Evolutionary conservation across 2,888 invertebrate genomes (phyloP), one percentile per base, ranked within the genome.

Genomic region (Eupithecia dodoneata): DNA sequence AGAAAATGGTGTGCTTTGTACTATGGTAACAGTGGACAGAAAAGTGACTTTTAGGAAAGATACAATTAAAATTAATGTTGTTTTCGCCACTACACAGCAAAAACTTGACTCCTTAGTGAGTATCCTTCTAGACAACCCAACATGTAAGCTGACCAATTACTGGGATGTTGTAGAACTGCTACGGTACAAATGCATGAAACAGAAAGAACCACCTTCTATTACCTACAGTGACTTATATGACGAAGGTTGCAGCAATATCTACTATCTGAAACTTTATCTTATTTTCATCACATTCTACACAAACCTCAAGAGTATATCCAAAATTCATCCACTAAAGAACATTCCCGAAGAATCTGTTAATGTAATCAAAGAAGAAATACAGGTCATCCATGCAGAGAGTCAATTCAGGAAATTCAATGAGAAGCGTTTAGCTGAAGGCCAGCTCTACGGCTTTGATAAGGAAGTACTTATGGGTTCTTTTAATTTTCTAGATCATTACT

Each of bases 131-230:
- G 81, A 86, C 15, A 94, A 94, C 80, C 88, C 91, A 0, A 81
- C 87, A 47, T 87, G 86, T 78, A 87, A 81, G 75, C 82, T 95
- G 4, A 89, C 88, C 2, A 63, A 89, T 49, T 83, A 89, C 72
- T 92, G 91, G 91, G 95, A 94, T 80, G 88, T 89, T 4, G 82
- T 95, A 71, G 93, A 93, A 85, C 65, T 90, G 4, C 72, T 94
- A 3, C 82, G 93, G 74, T 92, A 87, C 74, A 91, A 88, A 83
- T 83, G 86, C 6, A 84, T 89, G 49, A 94, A 93, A 83, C 76
- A 83, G 3, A 93, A 89, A 79, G 78, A 78, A 7, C 77, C 92
- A 44, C 93, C 94, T 0, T 69, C 78, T 7, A 71, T 90, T 41
- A 86, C 93, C 74, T 91, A 84, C 63, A 69, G 83, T 7, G 71